Evolutionary conservation across 2,113 vertebrate species (phyloP).

Genomic region (Hippopotamus amphibius): DNA sequence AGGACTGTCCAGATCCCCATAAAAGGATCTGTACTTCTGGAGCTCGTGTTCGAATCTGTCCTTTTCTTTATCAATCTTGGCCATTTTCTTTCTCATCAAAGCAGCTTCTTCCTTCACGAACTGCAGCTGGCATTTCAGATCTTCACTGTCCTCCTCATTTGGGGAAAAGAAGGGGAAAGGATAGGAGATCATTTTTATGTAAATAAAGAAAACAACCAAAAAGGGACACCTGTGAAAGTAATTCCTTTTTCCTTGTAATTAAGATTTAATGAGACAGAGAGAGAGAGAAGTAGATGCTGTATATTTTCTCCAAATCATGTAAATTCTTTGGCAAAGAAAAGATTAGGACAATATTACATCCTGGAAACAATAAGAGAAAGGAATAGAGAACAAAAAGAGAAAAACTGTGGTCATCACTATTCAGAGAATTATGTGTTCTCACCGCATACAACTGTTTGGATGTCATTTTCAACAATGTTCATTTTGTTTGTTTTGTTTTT

Average conservation of each 20-base stretch:
- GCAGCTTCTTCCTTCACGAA: constrained; percentile 98
- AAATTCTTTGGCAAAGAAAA: constrained; percentile 1
- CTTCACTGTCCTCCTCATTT: constrained; percentile 96
- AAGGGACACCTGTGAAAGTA: neutral
- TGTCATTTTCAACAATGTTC: neutral
- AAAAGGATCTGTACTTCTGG: constrained; percentile 98
- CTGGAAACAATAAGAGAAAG: neutral
- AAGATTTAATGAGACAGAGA: neutral
- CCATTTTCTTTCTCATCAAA: constrained; percentile 99
- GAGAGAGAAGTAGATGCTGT: neutral
- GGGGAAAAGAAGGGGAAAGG: constrained; percentile 28
- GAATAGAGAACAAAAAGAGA: neutral
- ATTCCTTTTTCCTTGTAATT: neutral
- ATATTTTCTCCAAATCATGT: neutral
- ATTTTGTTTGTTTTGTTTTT: neutral
- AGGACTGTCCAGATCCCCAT: constrained; percentile 98
- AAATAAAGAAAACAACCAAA: neutral
- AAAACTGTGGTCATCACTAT: neutral
- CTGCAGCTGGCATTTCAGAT: constrained; percentile 97
- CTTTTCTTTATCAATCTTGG: constrained; percentile 99
- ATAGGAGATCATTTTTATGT: constrained; percentile 24
- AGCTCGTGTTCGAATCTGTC: constrained; percentile 98
- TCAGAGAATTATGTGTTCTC: neutral
- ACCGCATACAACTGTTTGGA: neutral
- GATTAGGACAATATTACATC: neutral